These are phyloP conservation scores for Cheilosia impressa DNA, from an alignment of 2,888 invertebrate species.

Conservation along the genomic window DNA sequence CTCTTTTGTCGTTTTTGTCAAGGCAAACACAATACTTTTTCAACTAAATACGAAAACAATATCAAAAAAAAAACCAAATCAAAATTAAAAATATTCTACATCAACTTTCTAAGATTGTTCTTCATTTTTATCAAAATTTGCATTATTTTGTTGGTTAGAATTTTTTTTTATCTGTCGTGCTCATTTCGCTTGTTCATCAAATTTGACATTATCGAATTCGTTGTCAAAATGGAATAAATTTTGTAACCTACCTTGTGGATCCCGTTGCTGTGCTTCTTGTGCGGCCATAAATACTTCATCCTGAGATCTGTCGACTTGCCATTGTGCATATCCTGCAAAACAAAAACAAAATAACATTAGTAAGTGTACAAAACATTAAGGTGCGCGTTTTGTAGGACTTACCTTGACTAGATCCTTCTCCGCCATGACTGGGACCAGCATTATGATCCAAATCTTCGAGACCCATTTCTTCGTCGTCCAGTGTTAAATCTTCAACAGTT, in stretches of 20 bases:
- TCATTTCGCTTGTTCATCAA: constrained; percentile 77
- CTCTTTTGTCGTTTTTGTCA: constrained; percentile 62
- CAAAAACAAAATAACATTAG: constrained; percentile 25
- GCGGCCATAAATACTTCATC: constrained; percentile 94
- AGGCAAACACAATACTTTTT: constrained; percentile 68
- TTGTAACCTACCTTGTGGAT: constrained; percentile 93
- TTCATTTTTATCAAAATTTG: constrained; percentile 46
- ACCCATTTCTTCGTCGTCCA: constrained; percentile 90
- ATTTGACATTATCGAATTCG: constrained; percentile 61
- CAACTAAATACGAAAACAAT: constrained; percentile 65
- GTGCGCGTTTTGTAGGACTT: constrained; percentile 38
- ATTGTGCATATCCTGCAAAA: constrained; percentile 90
- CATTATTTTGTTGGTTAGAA: constrained; percentile 42
- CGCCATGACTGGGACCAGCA: constrained; percentile 88
- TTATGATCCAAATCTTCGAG: constrained; percentile 86
- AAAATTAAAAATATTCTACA: constrained; percentile 55
- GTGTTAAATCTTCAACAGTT: constrained; percentile 93
- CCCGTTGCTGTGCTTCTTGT: constrained; percentile 90
- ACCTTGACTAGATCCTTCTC: constrained; percentile 90
- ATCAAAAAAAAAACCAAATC: constrained; percentile 21
- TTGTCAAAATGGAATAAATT: constrained; percentile 76
- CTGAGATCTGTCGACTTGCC: constrained; percentile 93
- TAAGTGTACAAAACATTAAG: not conserved
- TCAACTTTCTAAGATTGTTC: constrained; percentile 67
- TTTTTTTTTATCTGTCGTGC: constrained; percentile 79